Percentiles rank a stretch among this genome's conserved stretches.
Evolutionary conservation across 2,888 invertebrate genomes (phyloP).

Genomic region (Agapostemon virescens): DNA sequence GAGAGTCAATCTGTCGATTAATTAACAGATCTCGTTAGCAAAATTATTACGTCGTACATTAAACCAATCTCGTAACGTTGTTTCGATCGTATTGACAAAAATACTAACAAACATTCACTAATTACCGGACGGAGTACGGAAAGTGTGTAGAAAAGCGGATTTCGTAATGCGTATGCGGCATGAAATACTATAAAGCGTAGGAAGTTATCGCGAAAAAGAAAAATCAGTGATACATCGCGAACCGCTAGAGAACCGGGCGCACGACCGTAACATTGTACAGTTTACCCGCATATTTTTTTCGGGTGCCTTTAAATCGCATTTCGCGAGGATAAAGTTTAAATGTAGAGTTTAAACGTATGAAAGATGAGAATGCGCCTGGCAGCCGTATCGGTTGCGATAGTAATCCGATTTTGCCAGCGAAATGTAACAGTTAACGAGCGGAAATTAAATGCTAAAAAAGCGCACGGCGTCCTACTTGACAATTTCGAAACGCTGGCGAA

Average conservation of each 20-base stretch:
- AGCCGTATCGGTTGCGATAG: conserved; percentile 46
- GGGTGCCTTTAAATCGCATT: conserved; percentile 19
- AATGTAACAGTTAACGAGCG: conserved; percentile 62
- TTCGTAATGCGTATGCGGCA: neutral
- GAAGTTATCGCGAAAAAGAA: neutral
- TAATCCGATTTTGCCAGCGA: conserved; percentile 57
- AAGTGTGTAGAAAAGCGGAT: neutral
- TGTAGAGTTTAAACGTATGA: neutral
- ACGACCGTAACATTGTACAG: neutral
- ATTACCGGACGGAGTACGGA: neutral
- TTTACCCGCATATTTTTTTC: conserved; percentile 8
- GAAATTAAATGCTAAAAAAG: conserved; percentile 37
- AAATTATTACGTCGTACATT: neutral
- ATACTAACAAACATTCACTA: neutral
- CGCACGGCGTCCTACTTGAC: conserved; percentile 14
- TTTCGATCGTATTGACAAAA: neutral
- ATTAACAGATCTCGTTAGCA: neutral
- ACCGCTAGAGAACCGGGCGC: no score
- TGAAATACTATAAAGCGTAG: neutral
- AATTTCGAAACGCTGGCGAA: conserved; percentile 22
- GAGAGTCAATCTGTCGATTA: neutral
- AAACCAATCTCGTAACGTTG: neutral
- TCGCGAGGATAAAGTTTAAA: neutral
- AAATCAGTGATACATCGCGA: neutral
- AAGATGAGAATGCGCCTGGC: no score